Evolutionary conservation across 2,888 invertebrate species (phyloP).

Genomic region (Eumacrocentrus americanus): DNA sequence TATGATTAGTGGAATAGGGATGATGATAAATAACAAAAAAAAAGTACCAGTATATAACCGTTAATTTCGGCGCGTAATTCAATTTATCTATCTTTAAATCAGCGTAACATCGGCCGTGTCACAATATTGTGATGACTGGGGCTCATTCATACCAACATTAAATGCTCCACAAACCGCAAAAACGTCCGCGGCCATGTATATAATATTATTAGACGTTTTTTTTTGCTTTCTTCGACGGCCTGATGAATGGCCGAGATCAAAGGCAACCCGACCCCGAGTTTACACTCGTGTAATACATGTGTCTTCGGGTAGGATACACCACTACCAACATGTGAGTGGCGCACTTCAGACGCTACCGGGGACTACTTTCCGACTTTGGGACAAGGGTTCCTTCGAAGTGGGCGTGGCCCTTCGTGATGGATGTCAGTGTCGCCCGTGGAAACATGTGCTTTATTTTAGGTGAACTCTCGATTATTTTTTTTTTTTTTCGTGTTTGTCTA

Average conservation of each 20-base stretch:
- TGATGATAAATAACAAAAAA: too few relatives aligned
- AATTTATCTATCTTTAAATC: slow-evolving; percentile 1
- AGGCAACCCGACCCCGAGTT: slow-evolving; percentile 52
- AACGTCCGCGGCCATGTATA: not conserved
- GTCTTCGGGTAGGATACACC: slow-evolving; percentile 37
- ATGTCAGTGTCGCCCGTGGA: slow-evolving; percentile 56
- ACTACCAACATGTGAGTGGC: slow-evolving; percentile 1
- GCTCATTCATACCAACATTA: slow-evolving; percentile 10
- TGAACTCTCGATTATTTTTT: slow-evolving; percentile 30
- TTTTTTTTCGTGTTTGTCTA: not conserved
- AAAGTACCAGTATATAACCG: too few relatives aligned
- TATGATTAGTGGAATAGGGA: not conserved
- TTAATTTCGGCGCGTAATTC: slow-evolving; percentile 5
- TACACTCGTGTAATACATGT: slow-evolving; percentile 61
- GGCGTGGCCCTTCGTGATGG: slow-evolving; percentile 52
- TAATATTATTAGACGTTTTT: slow-evolving; percentile 59
- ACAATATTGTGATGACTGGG: slow-evolving; percentile 16
- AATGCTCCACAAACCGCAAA: not conserved
- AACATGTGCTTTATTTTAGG: slow-evolving; percentile 54
- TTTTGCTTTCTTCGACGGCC: slow-evolving; percentile 44
- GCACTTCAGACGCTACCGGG: not conserved
- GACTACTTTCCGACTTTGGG: not conserved
- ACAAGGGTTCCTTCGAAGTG: slow-evolving; percentile 28
- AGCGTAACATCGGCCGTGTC: slow-evolving; percentile 9
- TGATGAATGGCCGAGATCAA: slow-evolving; percentile 61